Conservation (phyloP, 92 coral and sea anemone genomes). For the Blastomussa wellsi region DNA sequence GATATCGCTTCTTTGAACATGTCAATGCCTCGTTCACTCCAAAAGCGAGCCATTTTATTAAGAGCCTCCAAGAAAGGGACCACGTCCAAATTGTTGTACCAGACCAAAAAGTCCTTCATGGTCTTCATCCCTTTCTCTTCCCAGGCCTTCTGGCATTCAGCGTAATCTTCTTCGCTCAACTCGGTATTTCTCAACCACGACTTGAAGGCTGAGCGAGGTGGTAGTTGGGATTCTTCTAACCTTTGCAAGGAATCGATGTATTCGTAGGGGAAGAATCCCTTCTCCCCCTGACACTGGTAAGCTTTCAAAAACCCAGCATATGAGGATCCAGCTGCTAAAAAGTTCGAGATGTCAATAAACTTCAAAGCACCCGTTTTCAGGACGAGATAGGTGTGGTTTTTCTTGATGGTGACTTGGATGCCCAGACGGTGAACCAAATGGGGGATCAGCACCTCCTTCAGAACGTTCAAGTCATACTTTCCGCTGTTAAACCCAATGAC, state of each 20-base stretch:
- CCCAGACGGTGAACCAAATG: neutral
- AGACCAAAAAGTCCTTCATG: conserved; percentile 15
- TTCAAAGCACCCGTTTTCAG: conserved; percentile 46
- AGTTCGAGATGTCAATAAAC: conserved; percentile 53
- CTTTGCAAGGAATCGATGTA: conserved; percentile 35
- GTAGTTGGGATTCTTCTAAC: conserved; percentile 29
- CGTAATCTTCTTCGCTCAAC: conserved; percentile 44
- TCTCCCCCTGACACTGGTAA: conserved; percentile 41
- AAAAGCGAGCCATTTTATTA: conserved; percentile 49
- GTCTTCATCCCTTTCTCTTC: conserved; percentile 11
- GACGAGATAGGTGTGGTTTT: neutral
- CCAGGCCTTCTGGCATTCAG: conserved; percentile 48
- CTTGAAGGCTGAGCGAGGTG: conserved; percentile 44
- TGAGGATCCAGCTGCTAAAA: conserved; percentile 51
- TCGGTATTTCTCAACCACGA: conserved; percentile 18
- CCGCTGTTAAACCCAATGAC: conserved; percentile 51
- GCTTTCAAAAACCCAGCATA: conserved; percentile 57
- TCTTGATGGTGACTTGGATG: neutral
- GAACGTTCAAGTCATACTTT: conserved; percentile 38
- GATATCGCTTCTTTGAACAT: neutral
- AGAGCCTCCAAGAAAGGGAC: conserved; percentile 47
- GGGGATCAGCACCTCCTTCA: conserved; percentile 30
- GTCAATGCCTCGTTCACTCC: conserved; percentile 17
- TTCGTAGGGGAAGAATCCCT: conserved; percentile 56
- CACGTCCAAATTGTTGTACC: conserved; percentile 32